phyloP scores from a whole-genome alignment of 92 coral and sea anemone species.

The Nematostella vectensis region DNA sequence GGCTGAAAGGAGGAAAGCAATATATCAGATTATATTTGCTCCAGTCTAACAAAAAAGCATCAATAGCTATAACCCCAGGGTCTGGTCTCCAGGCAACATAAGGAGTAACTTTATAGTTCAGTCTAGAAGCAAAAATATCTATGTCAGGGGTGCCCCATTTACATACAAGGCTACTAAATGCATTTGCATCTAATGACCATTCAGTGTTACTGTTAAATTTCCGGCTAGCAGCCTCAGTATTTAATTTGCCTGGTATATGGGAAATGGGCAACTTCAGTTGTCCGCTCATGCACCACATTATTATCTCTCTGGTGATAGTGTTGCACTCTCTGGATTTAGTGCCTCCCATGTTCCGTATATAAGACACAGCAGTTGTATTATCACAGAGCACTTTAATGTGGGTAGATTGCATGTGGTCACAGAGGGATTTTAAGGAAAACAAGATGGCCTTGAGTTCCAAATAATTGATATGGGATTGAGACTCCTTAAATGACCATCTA shows the following conservation, averaged over 20 bases:
- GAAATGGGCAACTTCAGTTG: conserved; percentile 22
- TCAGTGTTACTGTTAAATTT: conserved; percentile 35
- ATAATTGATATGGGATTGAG: no score
- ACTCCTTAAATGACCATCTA: no score
- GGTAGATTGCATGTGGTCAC: no score
- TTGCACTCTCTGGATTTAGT: no score
- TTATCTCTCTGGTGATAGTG: no score
- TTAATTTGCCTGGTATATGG: conserved; percentile 41
- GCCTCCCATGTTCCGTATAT: no score
- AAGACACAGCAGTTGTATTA: no score
- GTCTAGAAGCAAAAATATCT: conserved; percentile 56
- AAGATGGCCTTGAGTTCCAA: no score
- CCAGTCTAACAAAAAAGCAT: conserved; percentile 53
- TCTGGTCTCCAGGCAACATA: conserved; percentile 55
- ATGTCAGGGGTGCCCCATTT: conserved; percentile 40
- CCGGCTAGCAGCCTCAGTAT: conserved; percentile 34
- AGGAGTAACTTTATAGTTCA: conserved; percentile 30
- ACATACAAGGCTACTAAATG: conserved; percentile 14
- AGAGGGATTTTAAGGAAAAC: conserved; percentile 1
- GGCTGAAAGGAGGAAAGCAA: conserved; percentile 12
- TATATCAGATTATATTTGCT: conserved; percentile 32
- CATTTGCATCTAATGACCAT: conserved; percentile 37
- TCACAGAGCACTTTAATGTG: no score
- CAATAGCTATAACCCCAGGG: conserved; percentile 42
- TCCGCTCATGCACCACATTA: conserved; percentile 44